A percentile compares a stretch with the other conserved stretches of the same genome.
Conservation (phyloP, 1,140 invertebrate species). For the Trachymyrmex septentrionalis region DNA sequence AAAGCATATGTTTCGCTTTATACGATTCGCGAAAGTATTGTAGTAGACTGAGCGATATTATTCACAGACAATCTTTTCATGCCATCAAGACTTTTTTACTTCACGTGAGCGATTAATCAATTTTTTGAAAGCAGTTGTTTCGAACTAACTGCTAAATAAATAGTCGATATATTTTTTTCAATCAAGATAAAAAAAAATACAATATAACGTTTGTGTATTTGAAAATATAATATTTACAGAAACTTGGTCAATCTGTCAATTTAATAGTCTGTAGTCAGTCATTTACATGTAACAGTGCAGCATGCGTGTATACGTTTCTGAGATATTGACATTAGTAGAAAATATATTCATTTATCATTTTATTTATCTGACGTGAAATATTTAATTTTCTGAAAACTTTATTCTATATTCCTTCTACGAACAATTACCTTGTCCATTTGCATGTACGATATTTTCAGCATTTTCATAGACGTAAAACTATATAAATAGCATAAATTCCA, state of each 20-base stretch:
- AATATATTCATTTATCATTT: slow-evolving; percentile 7
- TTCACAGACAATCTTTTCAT: neutral
- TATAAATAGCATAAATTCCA: slow-evolving; percentile 44
- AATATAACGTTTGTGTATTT: neutral
- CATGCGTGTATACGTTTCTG: neutral
- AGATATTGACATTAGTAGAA: slow-evolving; percentile 23
- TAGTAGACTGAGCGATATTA: neutral
- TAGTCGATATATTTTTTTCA: neutral
- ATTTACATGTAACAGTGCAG: neutral
- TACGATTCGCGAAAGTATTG: neutral
- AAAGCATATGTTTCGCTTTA: neutral
- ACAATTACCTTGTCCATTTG: slow-evolving; percentile 9
- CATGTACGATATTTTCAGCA: slow-evolving; percentile 18
- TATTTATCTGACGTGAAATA: neutral
- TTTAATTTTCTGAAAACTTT: neutral
- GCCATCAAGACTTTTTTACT: slow-evolving; percentile 15
- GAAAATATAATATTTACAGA: slow-evolving; percentile 4
- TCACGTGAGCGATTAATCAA: slow-evolving; percentile 19
- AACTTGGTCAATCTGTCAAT: slow-evolving; percentile 17
- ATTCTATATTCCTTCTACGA: neutral
- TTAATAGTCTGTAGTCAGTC: neutral
- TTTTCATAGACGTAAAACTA: slow-evolving; percentile 40
- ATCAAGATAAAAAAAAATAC: neutral
- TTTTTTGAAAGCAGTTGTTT: neutral
- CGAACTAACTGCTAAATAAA: neutral